These are phyloP conservation scores for Alloscopus bannaensis DNA, from an alignment of 2,888 invertebrate species.

Conservation along the genomic window DNA sequence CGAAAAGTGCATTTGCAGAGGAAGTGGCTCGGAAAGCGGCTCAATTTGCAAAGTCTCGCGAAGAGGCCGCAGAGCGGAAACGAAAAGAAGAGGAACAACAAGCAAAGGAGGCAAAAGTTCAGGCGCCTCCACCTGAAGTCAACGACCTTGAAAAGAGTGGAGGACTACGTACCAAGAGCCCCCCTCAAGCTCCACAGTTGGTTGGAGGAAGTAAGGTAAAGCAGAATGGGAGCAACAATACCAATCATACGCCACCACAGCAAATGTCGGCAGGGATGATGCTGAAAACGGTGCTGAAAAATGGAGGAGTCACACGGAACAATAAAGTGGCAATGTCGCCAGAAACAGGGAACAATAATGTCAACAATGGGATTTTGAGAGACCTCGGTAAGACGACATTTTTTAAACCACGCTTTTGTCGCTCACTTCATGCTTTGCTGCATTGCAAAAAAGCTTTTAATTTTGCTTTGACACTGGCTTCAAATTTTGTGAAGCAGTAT, in stretches of 20 bases:
- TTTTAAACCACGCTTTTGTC: too few species aligned
- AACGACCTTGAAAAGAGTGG: constrained; percentile 22
- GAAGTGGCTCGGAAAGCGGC: constrained; percentile 68
- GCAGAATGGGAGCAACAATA: constrained; percentile 32
- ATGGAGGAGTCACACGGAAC: too few species aligned
- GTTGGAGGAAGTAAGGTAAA: background rate
- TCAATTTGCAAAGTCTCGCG: constrained; percentile 52
- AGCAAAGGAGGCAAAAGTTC: constrained; percentile 1
- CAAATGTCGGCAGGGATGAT: constrained; percentile 4
- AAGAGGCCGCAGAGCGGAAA: constrained; percentile 47
- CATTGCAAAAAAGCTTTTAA: too few species aligned
- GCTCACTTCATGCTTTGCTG: too few species aligned
- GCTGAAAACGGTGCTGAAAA: too few species aligned
- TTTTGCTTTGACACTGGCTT: too few species aligned
- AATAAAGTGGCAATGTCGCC: too few species aligned
- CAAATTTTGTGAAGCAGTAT: too few species aligned
- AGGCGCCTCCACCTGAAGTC: constrained; percentile 4
- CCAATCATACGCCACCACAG: constrained; percentile 11
- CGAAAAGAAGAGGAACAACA: constrained; percentile 46
- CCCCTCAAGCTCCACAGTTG: too few species aligned
- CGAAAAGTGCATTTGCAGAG: constrained; percentile 56
- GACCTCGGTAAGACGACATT: background rate
- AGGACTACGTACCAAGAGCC: constrained; percentile 21
- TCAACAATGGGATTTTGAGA: constrained; percentile 2
- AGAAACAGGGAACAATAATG: background rate